Conservation (phyloP, 2,888 invertebrate species). For the Sympetrum striolatum region DNA sequence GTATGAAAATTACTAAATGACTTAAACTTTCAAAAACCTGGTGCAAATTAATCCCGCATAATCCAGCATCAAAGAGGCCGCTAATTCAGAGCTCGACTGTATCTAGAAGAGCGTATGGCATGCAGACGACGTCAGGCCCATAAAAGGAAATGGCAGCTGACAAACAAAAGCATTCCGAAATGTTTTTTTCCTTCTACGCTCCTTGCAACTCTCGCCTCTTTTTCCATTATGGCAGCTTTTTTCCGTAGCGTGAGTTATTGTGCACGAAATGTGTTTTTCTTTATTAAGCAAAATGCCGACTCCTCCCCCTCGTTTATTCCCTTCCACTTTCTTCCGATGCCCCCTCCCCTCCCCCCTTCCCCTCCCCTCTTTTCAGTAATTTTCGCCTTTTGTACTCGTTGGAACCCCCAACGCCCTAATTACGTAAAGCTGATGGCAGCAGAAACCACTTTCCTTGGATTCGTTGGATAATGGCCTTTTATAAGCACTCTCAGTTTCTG, state of each 20-base stretch:
- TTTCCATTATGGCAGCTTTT: slow-evolving; percentile 26
- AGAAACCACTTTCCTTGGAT: slow-evolving; percentile 38
- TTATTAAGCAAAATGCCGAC: slow-evolving; percentile 4
- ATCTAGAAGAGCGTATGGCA: no score
- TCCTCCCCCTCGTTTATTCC: not conserved
- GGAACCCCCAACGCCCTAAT: not conserved
- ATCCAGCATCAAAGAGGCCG: no score
- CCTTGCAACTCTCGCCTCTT: not conserved
- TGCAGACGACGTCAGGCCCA: not conserved
- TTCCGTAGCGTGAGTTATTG: slow-evolving; percentile 38
- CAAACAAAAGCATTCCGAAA: slow-evolving; percentile 17
- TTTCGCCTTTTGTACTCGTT: slow-evolving; percentile 13
- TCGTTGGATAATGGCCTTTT: slow-evolving; percentile 37
- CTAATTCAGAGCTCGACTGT: no score
- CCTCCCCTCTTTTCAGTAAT: not conserved
- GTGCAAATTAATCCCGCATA: no score
- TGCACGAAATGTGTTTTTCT: slow-evolving; percentile 36
- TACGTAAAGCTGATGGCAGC: slow-evolving; percentile 38
- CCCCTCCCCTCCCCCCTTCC: not conserved
- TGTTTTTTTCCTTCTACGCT: not conserved
- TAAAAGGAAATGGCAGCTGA: slow-evolving; percentile 4
- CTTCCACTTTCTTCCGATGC: not conserved
- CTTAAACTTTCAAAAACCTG: no score
- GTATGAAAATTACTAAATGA: no score
- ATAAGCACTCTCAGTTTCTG: slow-evolving; percentile 43